phyloP scores from a whole-genome alignment of 2,888 invertebrate species.

The Patella caerulea region DNA sequence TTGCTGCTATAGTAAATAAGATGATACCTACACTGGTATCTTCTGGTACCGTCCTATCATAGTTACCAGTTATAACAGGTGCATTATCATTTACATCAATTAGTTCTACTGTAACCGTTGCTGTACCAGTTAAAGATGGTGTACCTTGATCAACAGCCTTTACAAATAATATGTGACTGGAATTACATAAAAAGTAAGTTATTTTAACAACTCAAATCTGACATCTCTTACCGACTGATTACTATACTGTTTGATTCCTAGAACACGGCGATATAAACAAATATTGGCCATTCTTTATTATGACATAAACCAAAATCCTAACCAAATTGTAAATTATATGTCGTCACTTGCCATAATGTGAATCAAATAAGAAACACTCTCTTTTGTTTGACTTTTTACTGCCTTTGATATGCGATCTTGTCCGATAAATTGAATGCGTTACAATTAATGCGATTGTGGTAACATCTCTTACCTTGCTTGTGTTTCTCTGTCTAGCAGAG shows the following conservation, averaged over 20 bases:
- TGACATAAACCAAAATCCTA: too few species aligned
- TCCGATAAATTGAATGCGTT: background rate
- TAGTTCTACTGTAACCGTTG: conserved; percentile 53
- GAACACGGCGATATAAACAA: too few species aligned
- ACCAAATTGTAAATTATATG: too few species aligned
- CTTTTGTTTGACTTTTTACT: too few species aligned
- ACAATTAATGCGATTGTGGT: background rate
- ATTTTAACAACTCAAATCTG: too few species aligned
- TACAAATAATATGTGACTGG: conserved; percentile 51
- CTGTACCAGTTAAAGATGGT: conserved; percentile 44
- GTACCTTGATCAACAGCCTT: conserved; percentile 51
- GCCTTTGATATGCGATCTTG: too few species aligned
- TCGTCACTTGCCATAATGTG: too few species aligned
- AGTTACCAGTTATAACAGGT: conserved; percentile 50
- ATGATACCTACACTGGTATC: conserved; percentile 44
- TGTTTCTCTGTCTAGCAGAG: conserved; percentile 54
- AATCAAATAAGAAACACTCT: too few species aligned
- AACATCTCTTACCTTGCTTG: conserved; percentile 40
- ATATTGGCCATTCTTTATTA: too few species aligned
- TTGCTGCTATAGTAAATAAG: conserved; percentile 47
- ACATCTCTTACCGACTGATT: too few species aligned
- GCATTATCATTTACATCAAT: conserved; percentile 60
- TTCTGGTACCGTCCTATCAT: conserved; percentile 47
- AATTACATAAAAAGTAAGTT: conserved; percentile 17
- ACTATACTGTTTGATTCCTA: too few species aligned